A percentile compares a stretch with the other conserved stretches of the same genome.
Conservation (phyloP, 2,888 invertebrate species). For the Pardosa pseudoannulata region DNA sequence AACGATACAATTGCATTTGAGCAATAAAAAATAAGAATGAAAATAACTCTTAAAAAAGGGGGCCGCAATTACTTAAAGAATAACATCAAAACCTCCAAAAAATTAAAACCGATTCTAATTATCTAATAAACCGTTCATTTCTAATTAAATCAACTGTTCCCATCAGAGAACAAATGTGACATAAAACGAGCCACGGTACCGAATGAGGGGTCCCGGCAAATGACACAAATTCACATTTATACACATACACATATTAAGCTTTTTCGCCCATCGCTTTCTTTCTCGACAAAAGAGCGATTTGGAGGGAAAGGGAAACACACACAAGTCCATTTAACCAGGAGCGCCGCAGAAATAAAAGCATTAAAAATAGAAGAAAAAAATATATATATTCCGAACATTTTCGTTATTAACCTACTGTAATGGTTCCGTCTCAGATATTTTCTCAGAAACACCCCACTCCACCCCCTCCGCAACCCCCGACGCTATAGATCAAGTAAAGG, state of each 20-base stretch:
- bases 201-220: background rate
- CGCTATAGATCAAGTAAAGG: slow-evolving; percentile 41
- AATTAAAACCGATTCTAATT: background rate
- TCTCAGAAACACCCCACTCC: slow-evolving; percentile 34
- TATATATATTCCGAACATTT: slow-evolving; percentile 41
- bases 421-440: slow-evolving; percentile 59
- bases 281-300: slow-evolving; percentile 56
- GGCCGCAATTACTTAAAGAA: background rate
- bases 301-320: slow-evolving; percentile 56
- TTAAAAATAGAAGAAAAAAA: slow-evolving; percentile 46
- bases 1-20: no score
- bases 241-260: slow-evolving; percentile 34
- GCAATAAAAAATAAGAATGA: no score
- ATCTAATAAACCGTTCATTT: background rate
- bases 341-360: slow-evolving; percentile 51
- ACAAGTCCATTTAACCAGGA: slow-evolving; percentile 46
- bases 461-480: slow-evolving; percentile 8
- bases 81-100: background rate
- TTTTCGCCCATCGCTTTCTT: slow-evolving; percentile 21
- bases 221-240: slow-evolving; percentile 10
- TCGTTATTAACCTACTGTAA: slow-evolving; percentile 69
- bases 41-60: no score
- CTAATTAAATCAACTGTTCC: background rate
- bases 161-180: background rate
- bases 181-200: background rate